A percentile compares a stretch with the other conserved stretches of the same genome.
Conservation (phyloP, 1,140 invertebrate genomes). For the Coptotermes formosanus region DNA sequence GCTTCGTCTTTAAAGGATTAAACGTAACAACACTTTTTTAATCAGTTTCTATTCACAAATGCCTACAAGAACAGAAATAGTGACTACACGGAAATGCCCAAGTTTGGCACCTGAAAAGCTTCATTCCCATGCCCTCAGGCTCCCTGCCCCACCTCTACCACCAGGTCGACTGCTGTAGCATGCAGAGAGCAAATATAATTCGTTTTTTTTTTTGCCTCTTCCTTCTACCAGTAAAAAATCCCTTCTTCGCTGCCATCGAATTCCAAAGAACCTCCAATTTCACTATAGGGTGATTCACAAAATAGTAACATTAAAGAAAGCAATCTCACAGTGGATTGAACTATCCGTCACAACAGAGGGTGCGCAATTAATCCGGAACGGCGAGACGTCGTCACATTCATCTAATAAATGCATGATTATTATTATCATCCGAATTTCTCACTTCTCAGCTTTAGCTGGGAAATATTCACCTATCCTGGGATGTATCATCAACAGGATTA, state of each 20-base stretch:
- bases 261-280: constrained; percentile 7
- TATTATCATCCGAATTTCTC: too few species aligned
- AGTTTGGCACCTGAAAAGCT: background rate
- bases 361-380: too few species aligned
- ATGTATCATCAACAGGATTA: too few species aligned
- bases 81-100: background rate
- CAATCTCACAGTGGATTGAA: too few species aligned
- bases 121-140: background rate
- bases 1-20: too few species aligned
- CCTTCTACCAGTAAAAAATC: background rate
- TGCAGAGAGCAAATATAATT: background rate
- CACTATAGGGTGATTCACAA: background rate
- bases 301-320: too few species aligned
- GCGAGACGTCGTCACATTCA: too few species aligned
- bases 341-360: too few species aligned
- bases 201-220: background rate
- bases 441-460: too few species aligned
- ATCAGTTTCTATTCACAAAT: background rate
- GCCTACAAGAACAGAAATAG: background rate
- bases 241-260: background rate
- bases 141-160: background rate
- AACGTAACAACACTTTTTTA: too few species aligned
- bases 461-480: too few species aligned
- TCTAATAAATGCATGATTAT: too few species aligned
- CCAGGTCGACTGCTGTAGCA: background rate